A percentile compares a stretch with the other conserved stretches of the same genome.
phyloP scores from a whole-genome alignment of 2,797 vertebrate species.

The Stomatorhinus walkeri region DNA sequence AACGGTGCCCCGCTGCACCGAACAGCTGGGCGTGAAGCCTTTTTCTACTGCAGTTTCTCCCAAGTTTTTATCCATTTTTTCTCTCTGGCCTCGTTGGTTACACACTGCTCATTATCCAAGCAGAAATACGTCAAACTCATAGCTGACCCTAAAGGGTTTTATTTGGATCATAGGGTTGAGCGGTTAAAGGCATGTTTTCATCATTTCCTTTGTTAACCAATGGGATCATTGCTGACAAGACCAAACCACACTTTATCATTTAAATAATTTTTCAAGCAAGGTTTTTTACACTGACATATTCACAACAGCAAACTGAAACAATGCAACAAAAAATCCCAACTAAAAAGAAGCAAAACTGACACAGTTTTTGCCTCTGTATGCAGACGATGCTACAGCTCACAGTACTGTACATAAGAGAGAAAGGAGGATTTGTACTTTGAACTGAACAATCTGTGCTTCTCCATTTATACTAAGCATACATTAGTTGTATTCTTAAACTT shows the following conservation, averaged over 20 bases:
- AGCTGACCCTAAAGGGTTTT: not conserved
- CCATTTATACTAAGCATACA: not conserved
- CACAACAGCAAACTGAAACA: not conserved
- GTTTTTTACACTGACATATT: not conserved
- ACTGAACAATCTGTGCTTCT: not conserved
- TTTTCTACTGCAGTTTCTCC: not conserved
- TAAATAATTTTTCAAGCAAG: not conserved
- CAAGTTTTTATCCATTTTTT: constrained; percentile 7
- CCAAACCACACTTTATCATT: not conserved
- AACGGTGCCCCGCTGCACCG: constrained; percentile 25
- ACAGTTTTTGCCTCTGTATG: not conserved
- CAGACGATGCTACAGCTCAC: not conserved
- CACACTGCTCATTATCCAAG: not conserved
- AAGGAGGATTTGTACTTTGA: not conserved
- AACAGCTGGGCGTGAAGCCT: constrained; percentile 18
- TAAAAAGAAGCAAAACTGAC: not conserved
- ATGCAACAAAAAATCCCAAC: not conserved
- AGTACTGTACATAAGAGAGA: not conserved
- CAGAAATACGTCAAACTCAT: not conserved
- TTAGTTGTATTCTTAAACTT: not conserved
- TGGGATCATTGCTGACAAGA: not conserved
- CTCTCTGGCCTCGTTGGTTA: constrained; percentile 17
- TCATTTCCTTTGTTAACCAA: not conserved
- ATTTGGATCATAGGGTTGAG: constrained; percentile 9
- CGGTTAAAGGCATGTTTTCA: not conserved